These are phyloP conservation scores for Panurus biarmicus DNA, from an alignment of 2,113 vertebrate species.

Conservation along the genomic window DNA sequence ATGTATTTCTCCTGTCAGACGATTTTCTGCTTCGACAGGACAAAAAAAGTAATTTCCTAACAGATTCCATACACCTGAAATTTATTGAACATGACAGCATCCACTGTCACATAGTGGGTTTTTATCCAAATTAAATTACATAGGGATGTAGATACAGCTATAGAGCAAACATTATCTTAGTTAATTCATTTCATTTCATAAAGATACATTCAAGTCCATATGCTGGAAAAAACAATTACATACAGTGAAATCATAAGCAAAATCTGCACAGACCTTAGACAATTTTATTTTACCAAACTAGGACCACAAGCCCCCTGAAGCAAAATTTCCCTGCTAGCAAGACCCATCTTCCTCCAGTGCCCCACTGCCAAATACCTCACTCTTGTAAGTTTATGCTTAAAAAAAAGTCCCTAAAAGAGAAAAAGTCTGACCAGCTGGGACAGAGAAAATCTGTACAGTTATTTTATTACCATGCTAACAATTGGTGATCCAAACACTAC, in stretches of 20 bases:
- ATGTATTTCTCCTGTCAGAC: neutral
- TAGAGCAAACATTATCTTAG: neutral
- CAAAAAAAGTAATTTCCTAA: neutral
- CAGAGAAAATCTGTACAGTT: neutral
- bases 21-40: conserved; percentile 26
- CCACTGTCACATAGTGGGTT: neutral
- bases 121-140: neutral
- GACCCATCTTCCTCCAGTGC: neutral
- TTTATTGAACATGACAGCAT: fast-evolving
- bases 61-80: neutral
- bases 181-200: neutral
- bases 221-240: neutral
- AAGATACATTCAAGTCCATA: neutral
- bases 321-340: neutral
- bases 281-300: neutral
- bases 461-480: neutral
- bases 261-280: neutral
- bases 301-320: neutral
- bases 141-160: neutral
- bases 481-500: neutral
- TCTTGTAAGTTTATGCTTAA: neutral
- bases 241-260: neutral
- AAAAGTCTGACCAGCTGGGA: neutral
- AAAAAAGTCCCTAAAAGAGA: neutral
- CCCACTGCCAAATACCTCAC: neutral